These are phyloP conservation scores for Luperina testacea DNA, from an alignment of 2,888 invertebrate genomes.

Conservation along the genomic window DNA sequence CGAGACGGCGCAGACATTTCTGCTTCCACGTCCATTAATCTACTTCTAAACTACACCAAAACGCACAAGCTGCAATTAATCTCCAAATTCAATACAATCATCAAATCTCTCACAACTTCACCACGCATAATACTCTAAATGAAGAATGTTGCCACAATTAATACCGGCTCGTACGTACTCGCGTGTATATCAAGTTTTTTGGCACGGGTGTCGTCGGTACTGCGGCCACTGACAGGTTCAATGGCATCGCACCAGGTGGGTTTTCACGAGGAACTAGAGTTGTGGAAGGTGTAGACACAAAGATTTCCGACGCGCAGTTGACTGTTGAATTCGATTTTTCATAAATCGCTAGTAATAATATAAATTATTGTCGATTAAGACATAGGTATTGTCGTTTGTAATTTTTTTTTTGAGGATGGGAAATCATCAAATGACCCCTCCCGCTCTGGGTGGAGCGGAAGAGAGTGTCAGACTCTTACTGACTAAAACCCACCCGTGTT, in stretches of 20 bases:
- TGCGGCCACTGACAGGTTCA: conserved; percentile 75
- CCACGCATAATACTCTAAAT: conserved; percentile 49
- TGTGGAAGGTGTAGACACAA: conserved; percentile 66
- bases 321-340: too few species aligned
- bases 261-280: conserved; percentile 65
- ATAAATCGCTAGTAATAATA: too few species aligned
- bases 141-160: conserved; percentile 56
- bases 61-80: neutral
- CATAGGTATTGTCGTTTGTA: too few species aligned
- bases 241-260: conserved; percentile 83
- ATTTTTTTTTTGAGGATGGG: too few species aligned
- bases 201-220: conserved; percentile 71
- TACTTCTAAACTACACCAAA: neutral
- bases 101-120: conserved; percentile 32
- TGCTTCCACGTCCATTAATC: neutral
- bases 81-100: neutral
- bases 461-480: too few species aligned
- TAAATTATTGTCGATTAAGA: too few species aligned
- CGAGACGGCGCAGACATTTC: neutral
- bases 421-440: too few species aligned
- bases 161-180: conserved; percentile 56
- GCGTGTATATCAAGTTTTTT: conserved; percentile 75
- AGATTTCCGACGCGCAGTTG: neutral
- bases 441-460: too few species aligned
- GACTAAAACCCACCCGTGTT: too few species aligned